Conservation (phyloP, 2,888 invertebrate genomes). For the Scrobipalpa atriplicella region DNA sequence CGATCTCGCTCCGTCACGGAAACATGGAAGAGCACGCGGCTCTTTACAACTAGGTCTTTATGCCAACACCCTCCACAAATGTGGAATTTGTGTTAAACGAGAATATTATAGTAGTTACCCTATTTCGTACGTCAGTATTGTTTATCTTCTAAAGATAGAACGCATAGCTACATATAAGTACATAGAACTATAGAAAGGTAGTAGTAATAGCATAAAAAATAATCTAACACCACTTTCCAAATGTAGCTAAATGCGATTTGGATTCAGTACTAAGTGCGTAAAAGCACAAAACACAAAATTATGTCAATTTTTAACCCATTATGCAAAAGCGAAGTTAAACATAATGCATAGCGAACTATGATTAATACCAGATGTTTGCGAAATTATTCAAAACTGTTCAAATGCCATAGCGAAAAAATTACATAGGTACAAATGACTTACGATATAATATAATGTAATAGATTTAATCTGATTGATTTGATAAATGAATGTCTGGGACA, state of each 20-base stretch:
- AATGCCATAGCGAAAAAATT: not conserved
- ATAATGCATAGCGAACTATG: not conserved
- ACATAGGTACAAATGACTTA: no score
- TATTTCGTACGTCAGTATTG: not conserved
- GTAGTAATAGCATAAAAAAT: no score
- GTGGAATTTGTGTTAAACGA: not conserved
- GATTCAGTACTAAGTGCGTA: no score
- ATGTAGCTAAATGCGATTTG: no score
- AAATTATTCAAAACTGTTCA: not conserved
- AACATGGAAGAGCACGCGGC: constrained; percentile 8
- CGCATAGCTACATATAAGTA: not conserved
- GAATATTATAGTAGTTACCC: not conserved
- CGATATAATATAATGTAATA: no score
- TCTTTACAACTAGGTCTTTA: constrained; percentile 19
- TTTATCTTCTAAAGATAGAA: not conserved
- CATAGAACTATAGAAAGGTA: no score
- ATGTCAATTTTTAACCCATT: not conserved
- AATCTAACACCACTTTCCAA: no score
- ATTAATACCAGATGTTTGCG: no score
- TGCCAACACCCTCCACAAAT: constrained; percentile 14
- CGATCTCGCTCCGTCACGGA: constrained; percentile 22
- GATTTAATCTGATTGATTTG: no score
- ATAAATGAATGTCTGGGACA: no score
- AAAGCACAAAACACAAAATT: not conserved
- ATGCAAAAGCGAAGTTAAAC: constrained; percentile 7